Conservation (phyloP, 2,888 invertebrate species). For the Abrostola tripartita region DNA sequence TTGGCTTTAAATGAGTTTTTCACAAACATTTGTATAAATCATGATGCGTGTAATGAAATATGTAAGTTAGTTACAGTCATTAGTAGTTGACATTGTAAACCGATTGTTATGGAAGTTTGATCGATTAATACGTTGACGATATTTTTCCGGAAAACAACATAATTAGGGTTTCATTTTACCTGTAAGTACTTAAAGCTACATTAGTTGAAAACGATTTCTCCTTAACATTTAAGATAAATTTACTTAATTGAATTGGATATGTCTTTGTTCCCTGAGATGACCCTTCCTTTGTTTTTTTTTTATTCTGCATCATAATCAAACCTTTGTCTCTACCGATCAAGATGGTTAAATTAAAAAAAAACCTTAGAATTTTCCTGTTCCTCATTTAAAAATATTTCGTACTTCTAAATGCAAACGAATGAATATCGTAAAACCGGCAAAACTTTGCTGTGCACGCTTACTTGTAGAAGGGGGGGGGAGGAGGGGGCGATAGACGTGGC, state of each 20-base stretch:
- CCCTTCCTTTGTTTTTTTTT: slow-evolving; percentile 34
- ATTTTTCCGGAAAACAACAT: not conserved
- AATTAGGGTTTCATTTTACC: slow-evolving; percentile 1
- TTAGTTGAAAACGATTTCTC: not conserved
- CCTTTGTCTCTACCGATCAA: slow-evolving; percentile 29
- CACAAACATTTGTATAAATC: slow-evolving; percentile 4
- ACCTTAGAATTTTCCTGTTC: slow-evolving; percentile 47
- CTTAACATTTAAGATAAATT: not conserved
- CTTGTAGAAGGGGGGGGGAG: slow-evolving; percentile 57
- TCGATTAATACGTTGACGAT: slow-evolving; percentile 4
- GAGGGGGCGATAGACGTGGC: slow-evolving; percentile 64
- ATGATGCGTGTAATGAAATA: slow-evolving; percentile 12
- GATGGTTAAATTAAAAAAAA: slow-evolving; percentile 36
- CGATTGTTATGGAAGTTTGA: slow-evolving; percentile 15
- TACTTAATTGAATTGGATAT: not conserved
- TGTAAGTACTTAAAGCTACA: not conserved
- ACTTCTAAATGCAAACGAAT: slow-evolving; percentile 61
- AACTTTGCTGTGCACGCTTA: slow-evolving; percentile 60
- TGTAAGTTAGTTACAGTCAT: slow-evolving; percentile 2
- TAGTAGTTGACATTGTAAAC: slow-evolving; percentile 8
- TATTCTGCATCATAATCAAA: slow-evolving; percentile 21
- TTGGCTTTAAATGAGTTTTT: slow-evolving; percentile 8
- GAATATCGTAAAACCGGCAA: slow-evolving; percentile 63
- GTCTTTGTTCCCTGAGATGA: slow-evolving; percentile 28
- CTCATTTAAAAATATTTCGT: slow-evolving; percentile 50